Evolutionary conservation across 2,797 vertebrate genomes (phyloP).

Genomic region (Schizopygopsis malacanthus): DNA sequence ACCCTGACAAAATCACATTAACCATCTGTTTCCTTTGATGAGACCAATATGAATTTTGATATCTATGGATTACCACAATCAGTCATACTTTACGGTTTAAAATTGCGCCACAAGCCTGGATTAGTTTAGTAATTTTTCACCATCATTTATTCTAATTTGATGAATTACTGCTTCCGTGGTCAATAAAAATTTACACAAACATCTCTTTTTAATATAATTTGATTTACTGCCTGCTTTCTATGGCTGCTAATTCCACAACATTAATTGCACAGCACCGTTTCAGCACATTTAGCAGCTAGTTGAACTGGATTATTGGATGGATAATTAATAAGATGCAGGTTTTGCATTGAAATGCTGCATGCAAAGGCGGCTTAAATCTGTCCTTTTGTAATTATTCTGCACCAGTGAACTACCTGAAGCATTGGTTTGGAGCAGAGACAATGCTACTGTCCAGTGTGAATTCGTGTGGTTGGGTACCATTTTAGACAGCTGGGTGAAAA

Average conservation of each 20-base stretch:
- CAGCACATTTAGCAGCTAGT: conserved; percentile 18
- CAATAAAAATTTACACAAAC: conserved; percentile 20
- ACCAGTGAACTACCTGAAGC: conserved; percentile 2
- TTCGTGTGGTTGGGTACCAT: not conserved
- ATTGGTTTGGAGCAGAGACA: not conserved
- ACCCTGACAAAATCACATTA: not conserved
- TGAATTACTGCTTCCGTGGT: not conserved
- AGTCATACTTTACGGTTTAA: not conserved
- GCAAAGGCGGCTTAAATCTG: not conserved
- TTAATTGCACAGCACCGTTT: conserved; percentile 5
- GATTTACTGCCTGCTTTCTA: not conserved
- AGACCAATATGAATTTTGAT: not conserved
- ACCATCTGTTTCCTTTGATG: not conserved
- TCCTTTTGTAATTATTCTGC: not conserved
- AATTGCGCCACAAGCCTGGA: not conserved
- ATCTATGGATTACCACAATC: not conserved
- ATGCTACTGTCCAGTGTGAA: not conserved
- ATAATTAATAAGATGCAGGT: not conserved
- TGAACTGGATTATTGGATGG: not conserved
- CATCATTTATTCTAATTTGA: conserved; percentile 10
- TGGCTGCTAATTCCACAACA: not conserved
- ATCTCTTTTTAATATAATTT: not conserved
- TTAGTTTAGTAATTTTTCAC: not conserved
- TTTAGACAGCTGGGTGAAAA: conserved; percentile 17
- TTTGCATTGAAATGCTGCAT: not conserved